Evolutionary conservation across 2,113 vertebrate genomes (phyloP).

Genomic region (Datnioides undecimradiatus): DNA sequence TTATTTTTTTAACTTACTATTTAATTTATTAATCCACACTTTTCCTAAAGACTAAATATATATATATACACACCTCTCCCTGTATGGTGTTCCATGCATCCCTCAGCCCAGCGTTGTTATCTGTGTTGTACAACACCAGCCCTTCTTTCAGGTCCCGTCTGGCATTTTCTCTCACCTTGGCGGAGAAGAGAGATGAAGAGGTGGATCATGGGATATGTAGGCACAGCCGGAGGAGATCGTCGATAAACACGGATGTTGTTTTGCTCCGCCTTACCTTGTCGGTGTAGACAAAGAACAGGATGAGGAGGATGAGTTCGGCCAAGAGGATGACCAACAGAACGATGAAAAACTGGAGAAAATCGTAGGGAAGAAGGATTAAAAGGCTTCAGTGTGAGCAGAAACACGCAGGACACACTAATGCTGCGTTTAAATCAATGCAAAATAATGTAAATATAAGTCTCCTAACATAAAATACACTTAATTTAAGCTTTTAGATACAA

Average conservation of each 20-base stretch:
- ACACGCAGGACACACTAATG: not conserved
- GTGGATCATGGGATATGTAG: not conserved
- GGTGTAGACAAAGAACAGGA: slow-evolving; percentile 97
- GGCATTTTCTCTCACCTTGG: slow-evolving; percentile 94
- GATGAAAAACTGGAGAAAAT: slow-evolving; percentile 91
- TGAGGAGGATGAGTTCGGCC: slow-evolving; percentile 94
- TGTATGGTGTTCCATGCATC: slow-evolving; percentile 98
- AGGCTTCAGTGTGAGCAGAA: not conserved
- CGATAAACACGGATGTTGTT: not conserved
- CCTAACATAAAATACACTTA: not conserved
- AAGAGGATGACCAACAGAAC: slow-evolving; percentile 94
- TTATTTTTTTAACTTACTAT: too few relatives aligned
- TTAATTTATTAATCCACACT: too few relatives aligned
- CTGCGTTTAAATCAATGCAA: not conserved
- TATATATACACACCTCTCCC: slow-evolving; percentile 86
- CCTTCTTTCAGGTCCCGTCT: slow-evolving; percentile 93
- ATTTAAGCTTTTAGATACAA: not conserved
- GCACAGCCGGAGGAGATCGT: not conserved
- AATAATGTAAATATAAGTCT: not conserved
- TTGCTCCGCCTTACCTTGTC: slow-evolving; percentile 88
- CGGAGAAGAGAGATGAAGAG: not conserved
- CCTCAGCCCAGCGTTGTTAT: slow-evolving; percentile 93
- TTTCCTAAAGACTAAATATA: not conserved
- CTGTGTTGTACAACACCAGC: slow-evolving; percentile 91
- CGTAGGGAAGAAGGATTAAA: not conserved